These are phyloP conservation scores for Ceratotherium simum DNA, from an alignment of 2,113 vertebrate species.

Conservation along the genomic window DNA sequence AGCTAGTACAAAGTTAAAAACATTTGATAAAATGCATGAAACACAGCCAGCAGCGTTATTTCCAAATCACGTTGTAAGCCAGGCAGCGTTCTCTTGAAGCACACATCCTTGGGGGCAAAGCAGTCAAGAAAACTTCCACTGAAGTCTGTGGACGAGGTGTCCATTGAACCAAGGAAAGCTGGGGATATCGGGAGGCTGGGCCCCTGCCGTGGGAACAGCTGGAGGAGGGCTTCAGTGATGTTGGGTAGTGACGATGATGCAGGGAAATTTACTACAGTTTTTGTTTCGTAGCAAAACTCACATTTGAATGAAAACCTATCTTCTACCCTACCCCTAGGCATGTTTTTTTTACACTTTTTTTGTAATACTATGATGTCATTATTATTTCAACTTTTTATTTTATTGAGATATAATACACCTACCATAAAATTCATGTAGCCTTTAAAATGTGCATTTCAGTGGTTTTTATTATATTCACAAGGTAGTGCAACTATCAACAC, in stretches of 20 bases:
- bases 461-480: neutral
- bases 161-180: rapidly evolving
- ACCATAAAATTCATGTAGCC: neutral
- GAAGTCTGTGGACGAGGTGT: neutral
- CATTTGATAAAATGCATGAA: constrained; percentile 2
- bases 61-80: neutral
- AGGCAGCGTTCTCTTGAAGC: neutral
- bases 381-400: neutral
- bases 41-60: constrained; percentile 44
- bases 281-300: neutral
- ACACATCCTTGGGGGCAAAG: neutral
- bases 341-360: neutral
- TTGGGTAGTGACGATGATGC: neutral
- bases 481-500: neutral
- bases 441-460: neutral
- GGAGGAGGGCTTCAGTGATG: neutral
- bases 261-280: neutral
- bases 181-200: neutral
- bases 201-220: neutral
- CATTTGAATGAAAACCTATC: neutral
- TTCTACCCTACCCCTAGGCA: neutral
- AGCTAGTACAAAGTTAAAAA: neutral
- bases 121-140: neutral
- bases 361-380: neutral
- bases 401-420: neutral